Evolutionary conservation across 2,888 invertebrate species (phyloP).

Genomic region (Tiphia femorata): DNA sequence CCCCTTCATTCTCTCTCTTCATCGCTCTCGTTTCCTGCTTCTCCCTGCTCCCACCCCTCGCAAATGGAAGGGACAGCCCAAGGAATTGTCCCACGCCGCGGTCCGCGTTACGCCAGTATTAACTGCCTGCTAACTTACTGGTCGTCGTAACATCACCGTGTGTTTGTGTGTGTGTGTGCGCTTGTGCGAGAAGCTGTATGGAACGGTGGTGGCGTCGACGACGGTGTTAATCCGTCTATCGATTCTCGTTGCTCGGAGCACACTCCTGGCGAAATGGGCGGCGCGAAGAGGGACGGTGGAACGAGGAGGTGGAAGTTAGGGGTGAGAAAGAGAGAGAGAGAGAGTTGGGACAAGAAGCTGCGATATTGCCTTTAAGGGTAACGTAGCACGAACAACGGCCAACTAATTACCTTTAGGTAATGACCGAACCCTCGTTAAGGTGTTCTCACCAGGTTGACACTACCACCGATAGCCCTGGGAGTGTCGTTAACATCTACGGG

Average conservation of each 20-base stretch:
- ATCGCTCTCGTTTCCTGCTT: background rate
- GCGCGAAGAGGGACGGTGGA: too few species aligned
- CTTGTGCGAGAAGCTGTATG: background rate
- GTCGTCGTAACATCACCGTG: background rate
- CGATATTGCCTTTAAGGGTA: constrained; percentile 25
- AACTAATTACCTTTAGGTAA: constrained; percentile 39
- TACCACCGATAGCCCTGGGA: constrained; percentile 18
- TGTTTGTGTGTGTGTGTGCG: background rate
- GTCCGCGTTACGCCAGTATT: constrained; percentile 19
- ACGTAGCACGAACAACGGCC: constrained; percentile 22
- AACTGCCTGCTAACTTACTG: background rate
- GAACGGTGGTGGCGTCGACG: background rate
- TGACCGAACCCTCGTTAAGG: constrained; percentile 39
- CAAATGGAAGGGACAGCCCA: constrained; percentile 11
- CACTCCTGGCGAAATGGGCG: background rate
- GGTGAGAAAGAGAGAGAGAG: constrained; percentile 13
- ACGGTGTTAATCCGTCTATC: background rate
- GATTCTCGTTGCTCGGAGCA: background rate
- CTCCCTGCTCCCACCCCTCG: background rate
- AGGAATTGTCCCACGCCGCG: constrained; percentile 19
- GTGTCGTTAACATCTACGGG: constrained; percentile 27
- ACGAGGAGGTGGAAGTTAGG: constrained; percentile 8
- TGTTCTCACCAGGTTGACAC: constrained; percentile 34
- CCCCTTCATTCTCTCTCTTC: background rate
- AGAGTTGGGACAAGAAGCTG: constrained; percentile 25